Conservation (phyloP, 2,113 vertebrate species). For the Anthoscopus minutus region DNA sequence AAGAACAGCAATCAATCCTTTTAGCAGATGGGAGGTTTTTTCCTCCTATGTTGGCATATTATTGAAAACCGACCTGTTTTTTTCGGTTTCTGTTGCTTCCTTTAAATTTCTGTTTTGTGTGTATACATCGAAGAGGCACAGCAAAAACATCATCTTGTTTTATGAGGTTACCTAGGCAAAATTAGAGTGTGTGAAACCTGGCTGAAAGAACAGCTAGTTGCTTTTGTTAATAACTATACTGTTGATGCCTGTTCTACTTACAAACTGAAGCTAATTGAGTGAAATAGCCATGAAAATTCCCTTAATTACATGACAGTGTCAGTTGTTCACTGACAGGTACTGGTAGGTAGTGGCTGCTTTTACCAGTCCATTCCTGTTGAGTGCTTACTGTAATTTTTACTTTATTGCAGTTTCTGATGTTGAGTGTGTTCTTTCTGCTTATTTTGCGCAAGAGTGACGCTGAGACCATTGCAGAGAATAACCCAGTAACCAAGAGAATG, state of each 20-base stretch:
- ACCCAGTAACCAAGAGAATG: slow-evolving; percentile 18
- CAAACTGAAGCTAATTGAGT: background rate
- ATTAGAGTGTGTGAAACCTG: background rate
- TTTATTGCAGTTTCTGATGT: background rate
- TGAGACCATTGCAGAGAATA: slow-evolving; percentile 5
- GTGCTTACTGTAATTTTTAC: background rate
- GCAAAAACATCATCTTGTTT: background rate
- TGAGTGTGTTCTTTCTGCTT: slow-evolving; percentile 34
- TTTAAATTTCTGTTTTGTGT: background rate
- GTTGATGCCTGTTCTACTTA: background rate
- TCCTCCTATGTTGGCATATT: background rate
- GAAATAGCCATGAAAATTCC: background rate
- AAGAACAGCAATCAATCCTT: background rate
- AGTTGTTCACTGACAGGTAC: background rate
- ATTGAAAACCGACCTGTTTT: background rate
- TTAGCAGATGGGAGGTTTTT: background rate
- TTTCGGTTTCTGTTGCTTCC: background rate
- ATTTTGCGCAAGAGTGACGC: background rate
- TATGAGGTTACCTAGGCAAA: background rate
- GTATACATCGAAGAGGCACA: background rate
- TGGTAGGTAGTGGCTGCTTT: background rate
- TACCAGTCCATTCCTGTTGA: background rate
- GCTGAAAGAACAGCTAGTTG: background rate
- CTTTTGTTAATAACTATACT: background rate
- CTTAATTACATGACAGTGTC: background rate